phyloP scores from a whole-genome alignment of 2,113 vertebrate genomes.

The Megalops atlanticus region DNA sequence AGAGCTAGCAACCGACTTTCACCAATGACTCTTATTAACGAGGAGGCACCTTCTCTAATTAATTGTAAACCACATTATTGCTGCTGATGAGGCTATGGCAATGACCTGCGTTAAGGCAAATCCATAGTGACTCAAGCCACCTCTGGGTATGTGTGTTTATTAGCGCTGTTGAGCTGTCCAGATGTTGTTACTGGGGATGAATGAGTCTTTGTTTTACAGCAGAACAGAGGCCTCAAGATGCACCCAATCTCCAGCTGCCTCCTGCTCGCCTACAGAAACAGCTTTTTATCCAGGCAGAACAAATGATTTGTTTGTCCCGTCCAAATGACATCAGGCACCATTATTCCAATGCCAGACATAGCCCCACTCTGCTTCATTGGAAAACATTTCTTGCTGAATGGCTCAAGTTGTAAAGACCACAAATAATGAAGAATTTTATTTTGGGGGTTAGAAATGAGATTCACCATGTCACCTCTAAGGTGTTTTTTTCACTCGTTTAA shows the following conservation, averaged over 20 bases:
- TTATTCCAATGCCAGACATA: conserved; percentile 25
- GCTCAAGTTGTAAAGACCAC: background rate
- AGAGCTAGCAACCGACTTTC: conserved; percentile 43
- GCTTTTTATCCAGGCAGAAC: conserved; percentile 28
- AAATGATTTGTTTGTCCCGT: conserved; percentile 26
- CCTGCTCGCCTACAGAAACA: conserved; percentile 48
- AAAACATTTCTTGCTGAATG: background rate
- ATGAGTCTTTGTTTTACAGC: conserved; percentile 59
- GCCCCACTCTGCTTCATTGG: background rate
- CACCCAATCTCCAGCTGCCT: conserved; percentile 52
- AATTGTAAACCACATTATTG: conserved; percentile 56
- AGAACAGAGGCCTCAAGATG: conserved; percentile 44
- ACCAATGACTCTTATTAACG: conserved; percentile 51
- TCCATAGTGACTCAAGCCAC: conserved; percentile 53
- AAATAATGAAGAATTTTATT: background rate
- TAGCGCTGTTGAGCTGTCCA: conserved; percentile 62
- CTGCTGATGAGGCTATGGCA: conserved; percentile 50
- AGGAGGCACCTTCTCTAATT: conserved; percentile 52
- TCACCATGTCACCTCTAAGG: too few relatives aligned
- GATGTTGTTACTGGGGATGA: conserved; percentile 68
- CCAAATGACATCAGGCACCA: conserved; percentile 16
- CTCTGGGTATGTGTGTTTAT: conserved; percentile 66
- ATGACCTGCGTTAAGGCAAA: conserved; percentile 41
- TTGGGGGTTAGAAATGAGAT: too few relatives aligned
- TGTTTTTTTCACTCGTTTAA: too few relatives aligned